Conservation (phyloP, 2,888 invertebrate genomes). For the Eulithis testata region DNA sequence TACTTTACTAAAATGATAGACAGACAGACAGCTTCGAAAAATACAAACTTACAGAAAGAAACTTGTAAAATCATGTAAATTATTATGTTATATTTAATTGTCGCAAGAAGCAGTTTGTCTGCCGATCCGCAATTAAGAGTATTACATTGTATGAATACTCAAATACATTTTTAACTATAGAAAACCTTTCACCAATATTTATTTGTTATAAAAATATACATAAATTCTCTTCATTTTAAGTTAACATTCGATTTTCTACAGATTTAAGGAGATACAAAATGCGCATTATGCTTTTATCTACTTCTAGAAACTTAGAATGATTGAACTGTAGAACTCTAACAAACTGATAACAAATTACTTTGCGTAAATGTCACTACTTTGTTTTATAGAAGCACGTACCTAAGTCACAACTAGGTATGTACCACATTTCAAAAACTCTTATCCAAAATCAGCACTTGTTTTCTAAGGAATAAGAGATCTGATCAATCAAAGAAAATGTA, state of each 20-base stretch:
- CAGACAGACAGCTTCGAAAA: conserved; percentile 34
- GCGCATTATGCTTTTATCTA: conserved; percentile 17
- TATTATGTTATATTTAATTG: conserved; percentile 27
- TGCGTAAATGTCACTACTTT: conserved; percentile 2
- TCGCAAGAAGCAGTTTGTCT: conserved; percentile 23
- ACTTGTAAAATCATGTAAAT: conserved; percentile 5
- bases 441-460: conserved; percentile 5
- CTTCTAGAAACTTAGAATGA: neutral
- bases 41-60: conserved; percentile 17
- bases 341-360: conserved; percentile 11
- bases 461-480: conserved; percentile 5
- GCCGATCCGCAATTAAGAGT: conserved; percentile 32
- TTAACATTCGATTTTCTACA: conserved; percentile 28
- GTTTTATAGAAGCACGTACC: conserved; percentile 4
- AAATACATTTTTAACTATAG: conserved; percentile 29
- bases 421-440: conserved; percentile 2
- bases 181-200: conserved; percentile 44
- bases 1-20: conserved; percentile 63
- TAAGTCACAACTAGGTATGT: neutral
- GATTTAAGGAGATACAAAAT: conserved; percentile 22
- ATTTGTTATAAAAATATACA: conserved; percentile 43
- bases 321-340: conserved; percentile 16
- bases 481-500: conserved; percentile 11
- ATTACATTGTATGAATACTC: conserved; percentile 45
- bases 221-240: conserved; percentile 28